Conservation (phyloP, 35 echinoderm and acorn worm genomes). For the Stichopus chloronotus region DNA sequence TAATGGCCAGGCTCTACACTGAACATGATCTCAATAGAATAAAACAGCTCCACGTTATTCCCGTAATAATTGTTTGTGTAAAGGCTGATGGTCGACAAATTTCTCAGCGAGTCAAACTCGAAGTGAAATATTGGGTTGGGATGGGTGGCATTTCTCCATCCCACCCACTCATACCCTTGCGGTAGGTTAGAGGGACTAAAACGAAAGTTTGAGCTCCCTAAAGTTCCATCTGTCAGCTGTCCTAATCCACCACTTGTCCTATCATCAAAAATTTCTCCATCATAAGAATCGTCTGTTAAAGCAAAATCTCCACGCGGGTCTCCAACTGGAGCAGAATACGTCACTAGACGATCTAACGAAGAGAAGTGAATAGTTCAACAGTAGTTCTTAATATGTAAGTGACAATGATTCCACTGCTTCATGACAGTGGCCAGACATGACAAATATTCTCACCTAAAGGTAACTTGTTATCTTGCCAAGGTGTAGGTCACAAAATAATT, state of each 20-base stretch:
- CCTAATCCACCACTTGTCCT: slow-evolving; percentile 70
- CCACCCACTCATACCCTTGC: slow-evolving; percentile 89
- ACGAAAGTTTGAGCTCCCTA: slow-evolving; percentile 78
- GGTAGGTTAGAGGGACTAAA: slow-evolving; percentile 77
- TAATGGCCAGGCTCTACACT: slow-evolving; percentile 69
- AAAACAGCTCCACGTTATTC: slow-evolving; percentile 75
- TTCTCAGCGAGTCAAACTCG: slow-evolving; percentile 82
- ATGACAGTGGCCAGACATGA: not conserved
- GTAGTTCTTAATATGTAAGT: not conserved
- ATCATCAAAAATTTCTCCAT: slow-evolving; percentile 62
- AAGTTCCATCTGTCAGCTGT: slow-evolving; percentile 89
- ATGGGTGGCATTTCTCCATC: slow-evolving; percentile 79
- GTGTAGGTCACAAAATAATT: too few relatives aligned
- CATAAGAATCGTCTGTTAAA: slow-evolving; percentile 82
- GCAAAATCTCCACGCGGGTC: slow-evolving; percentile 58
- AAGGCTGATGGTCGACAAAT: slow-evolving; percentile 80
- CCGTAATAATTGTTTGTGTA: slow-evolving; percentile 84
- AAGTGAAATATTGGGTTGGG: slow-evolving; percentile 71
- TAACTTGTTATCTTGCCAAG: not conserved
- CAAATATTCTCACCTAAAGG: not conserved
- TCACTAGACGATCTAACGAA: slow-evolving; percentile 83
- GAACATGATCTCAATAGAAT: slow-evolving; percentile 67
- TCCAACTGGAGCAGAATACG: slow-evolving; percentile 74
- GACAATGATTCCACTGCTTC: not conserved
- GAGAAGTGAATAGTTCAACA: not conserved